A percentile compares a stretch with the other conserved stretches of the same genome.
phyloP scores from a whole-genome alignment of 2,113 vertebrate species.

The Leiothrix lutea region DNA sequence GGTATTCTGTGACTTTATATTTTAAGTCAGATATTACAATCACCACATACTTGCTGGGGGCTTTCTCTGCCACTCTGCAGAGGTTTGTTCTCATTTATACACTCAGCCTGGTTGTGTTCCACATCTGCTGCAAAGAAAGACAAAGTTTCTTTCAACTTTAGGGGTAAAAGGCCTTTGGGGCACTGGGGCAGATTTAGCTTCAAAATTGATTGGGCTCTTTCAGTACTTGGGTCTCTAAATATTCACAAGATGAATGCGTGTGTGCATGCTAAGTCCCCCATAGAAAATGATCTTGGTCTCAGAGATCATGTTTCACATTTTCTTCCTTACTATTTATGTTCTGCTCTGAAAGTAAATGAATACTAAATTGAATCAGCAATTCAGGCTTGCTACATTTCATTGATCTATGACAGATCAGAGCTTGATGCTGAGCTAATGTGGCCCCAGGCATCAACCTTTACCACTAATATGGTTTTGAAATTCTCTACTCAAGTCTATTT shows the following conservation, averaged over 20 bases:
- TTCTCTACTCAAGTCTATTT: conserved; percentile 54
- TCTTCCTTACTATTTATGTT: conserved; percentile 42
- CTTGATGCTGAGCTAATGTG: conserved; percentile 47
- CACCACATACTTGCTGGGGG: not conserved
- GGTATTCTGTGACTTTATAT: not conserved
- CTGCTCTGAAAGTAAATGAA: conserved; percentile 59
- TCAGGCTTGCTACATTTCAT: conserved; percentile 44
- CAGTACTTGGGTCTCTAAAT: not conserved
- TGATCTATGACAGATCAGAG: conserved; percentile 61
- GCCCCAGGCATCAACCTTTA: conserved; percentile 47
- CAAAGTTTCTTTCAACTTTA: not conserved
- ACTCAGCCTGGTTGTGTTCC: not conserved
- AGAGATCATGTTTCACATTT: conserved; percentile 9
- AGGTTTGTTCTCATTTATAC: accelerated
- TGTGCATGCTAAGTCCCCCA: not conserved
- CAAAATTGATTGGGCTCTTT: not conserved
- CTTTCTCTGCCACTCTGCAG: not conserved
- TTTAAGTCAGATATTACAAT: not conserved
- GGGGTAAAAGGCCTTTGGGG: not conserved
- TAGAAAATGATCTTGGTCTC: not conserved
- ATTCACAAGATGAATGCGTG: not conserved
- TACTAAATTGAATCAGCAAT: conserved; percentile 56
- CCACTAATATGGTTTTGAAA: conserved; percentile 51
- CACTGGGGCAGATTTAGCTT: not conserved
- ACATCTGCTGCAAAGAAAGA: not conserved